Conservation (phyloP, 1,140 invertebrate genomes). For the Drosophila ananassae region DNA sequence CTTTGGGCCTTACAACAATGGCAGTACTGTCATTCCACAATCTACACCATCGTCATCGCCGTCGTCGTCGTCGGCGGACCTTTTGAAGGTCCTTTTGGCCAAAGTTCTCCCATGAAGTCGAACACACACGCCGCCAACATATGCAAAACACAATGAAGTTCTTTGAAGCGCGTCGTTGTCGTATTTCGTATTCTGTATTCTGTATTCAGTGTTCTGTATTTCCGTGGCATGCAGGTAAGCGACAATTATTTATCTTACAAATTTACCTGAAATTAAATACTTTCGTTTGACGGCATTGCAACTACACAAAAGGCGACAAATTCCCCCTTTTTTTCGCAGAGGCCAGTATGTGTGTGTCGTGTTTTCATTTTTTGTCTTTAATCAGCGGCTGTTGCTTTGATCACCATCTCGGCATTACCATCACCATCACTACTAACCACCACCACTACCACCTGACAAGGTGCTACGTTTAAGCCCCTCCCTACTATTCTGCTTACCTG, state of each 20-base stretch:
- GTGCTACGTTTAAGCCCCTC: conserved; percentile 52
- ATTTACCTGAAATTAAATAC: conserved; percentile 83
- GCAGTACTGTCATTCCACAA: conserved; percentile 58
- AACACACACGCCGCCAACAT: conserved; percentile 62
- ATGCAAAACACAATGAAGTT: conserved; percentile 82
- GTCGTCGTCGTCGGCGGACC: conserved; percentile 53
- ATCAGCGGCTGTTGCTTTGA: conserved; percentile 78
- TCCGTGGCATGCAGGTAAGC: conserved; percentile 56
- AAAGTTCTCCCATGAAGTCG: conserved; percentile 60
- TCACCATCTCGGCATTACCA: conserved; percentile 42
- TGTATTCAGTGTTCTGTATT: conserved; percentile 2
- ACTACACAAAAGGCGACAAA: conserved; percentile 72
- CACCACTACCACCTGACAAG: conserved; percentile 45
- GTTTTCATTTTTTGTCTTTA: conserved; percentile 60
- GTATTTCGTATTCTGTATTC: conserved; percentile 14
- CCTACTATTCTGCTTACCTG: conserved; percentile 22
- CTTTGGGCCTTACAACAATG: conserved; percentile 57
- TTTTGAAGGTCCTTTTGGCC: conserved; percentile 80
- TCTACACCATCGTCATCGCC: conserved; percentile 47
- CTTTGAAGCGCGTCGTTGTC: conserved; percentile 73
- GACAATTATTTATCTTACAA: conserved; percentile 83
- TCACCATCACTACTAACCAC: conserved; percentile 16
- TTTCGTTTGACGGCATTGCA: conserved; percentile 55
- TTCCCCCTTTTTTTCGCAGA: conserved; percentile 61
- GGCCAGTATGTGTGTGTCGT: conserved; percentile 25